Evolutionary conservation across 2,888 invertebrate species (phyloP), one percentile per base, ranked within the genome.

Genomic region (Drosophila aldrichi): DNA sequence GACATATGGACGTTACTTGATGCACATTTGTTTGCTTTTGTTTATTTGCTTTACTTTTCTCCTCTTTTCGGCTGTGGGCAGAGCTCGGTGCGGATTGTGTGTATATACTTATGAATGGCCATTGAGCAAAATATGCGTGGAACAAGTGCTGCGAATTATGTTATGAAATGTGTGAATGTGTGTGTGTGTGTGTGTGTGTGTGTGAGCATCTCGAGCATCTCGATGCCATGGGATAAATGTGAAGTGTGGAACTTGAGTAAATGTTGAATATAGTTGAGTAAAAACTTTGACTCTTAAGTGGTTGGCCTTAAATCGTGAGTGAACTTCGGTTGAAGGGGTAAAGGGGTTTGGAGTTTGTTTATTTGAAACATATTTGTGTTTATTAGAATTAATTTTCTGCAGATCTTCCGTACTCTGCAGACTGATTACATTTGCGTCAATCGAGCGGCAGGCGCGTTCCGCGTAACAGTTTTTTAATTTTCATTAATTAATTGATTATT

Each of bases 1-100:
- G 69, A 77, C 81, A 81, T 87, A 81, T 81, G 81, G 84, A 62
- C 67, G 65, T 67, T 70, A 87, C 79, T 87, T 74, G 82, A 81
- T 84, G 81, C 84, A 81, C 81, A 81, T 81, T 81, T 81, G 81
- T 84, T 81, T 84, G 83, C 79, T 48, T 81, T 83, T 87, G 73
- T 71, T 87, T 82, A 81, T 84, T 81, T 87, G 84, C 60, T 44
- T 64, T 74, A 48, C 46, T 52, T 60, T 65, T 58, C 60, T 43
- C 22, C 18, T 59, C 40, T 16, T 58, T 56, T 40, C 44, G 38
- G 20, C 25, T 32, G 41, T 51, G 38, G 34, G 3, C 41, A 20
- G 32, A 14, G 20, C 16, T 18, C 9, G 63, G 48, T 25, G 55
- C 52, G 60, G 55, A 16, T 22, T n/a, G 14, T 36, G 14, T 36